Conservation (phyloP, 2,113 vertebrate genomes). For the Fulica atra region DNA sequence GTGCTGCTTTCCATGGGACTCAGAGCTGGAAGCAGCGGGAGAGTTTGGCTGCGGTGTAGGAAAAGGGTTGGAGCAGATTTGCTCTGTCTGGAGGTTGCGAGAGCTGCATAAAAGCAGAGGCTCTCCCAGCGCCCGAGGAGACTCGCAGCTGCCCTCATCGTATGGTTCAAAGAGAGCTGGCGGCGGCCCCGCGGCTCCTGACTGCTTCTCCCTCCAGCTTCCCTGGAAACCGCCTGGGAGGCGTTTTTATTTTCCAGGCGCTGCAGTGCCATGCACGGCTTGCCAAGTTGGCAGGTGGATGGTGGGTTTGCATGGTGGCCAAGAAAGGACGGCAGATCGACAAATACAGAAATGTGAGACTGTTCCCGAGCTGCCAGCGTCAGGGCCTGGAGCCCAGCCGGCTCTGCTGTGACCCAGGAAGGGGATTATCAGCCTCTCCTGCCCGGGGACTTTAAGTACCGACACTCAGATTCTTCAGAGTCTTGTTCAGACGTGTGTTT, state of each 20-base stretch:
- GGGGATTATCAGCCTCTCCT: not conserved
- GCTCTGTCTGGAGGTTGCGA: not conserved
- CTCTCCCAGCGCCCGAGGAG: not conserved
- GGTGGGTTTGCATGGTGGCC: not conserved
- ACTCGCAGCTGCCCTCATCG: not conserved
- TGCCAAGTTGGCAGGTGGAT: constrained; percentile 3
- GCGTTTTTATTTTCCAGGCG: not conserved
- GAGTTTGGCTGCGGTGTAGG: not conserved
- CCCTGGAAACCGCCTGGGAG: not conserved
- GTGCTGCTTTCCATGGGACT: not conserved
- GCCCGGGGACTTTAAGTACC: not conserved
- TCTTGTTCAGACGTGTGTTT: not conserved
- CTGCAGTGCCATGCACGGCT: not conserved
- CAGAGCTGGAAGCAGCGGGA: not conserved
- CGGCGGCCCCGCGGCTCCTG: not conserved
- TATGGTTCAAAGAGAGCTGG: not conserved
- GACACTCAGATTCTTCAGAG: not conserved
- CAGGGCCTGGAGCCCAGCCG: not conserved
- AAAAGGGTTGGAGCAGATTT: not conserved
- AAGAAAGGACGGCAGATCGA: not conserved
- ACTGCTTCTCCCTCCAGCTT: constrained; percentile 5
- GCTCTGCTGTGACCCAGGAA: not conserved
- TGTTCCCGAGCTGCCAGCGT: not conserved
- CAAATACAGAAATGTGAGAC: not conserved
- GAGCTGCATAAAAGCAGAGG: not conserved